Percentiles rank a stretch among this genome's conserved stretches.
These are phyloP conservation scores for Macrotis lagotis DNA, from an alignment of 2,113 vertebrate genomes.

Conservation along the genomic window DNA sequence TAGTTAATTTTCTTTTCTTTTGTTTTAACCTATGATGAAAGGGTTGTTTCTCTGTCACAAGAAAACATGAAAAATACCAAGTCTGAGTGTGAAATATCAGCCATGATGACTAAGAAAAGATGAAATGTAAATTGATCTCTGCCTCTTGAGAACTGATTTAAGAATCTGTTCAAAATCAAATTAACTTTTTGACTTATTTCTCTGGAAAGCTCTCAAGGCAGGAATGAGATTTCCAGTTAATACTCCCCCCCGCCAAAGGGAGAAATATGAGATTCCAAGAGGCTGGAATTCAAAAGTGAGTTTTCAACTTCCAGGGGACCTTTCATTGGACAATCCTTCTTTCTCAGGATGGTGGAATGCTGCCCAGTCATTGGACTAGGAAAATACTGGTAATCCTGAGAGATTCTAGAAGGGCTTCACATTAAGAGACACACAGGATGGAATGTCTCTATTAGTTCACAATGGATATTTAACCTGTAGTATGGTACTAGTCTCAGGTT, in stretches of 20 bases:
- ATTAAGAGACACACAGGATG: fast-evolving
- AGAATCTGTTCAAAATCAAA: constrained; percentile 60
- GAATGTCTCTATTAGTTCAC: fast-evolving
- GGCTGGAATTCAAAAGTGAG: fast-evolving
- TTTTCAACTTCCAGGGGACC: fast-evolving
- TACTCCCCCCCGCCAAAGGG: background rate
- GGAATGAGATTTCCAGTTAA: background rate
- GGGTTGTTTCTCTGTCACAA: background rate
- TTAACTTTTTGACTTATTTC: constrained; percentile 68
- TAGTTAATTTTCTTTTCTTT: background rate
- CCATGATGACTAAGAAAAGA: background rate
- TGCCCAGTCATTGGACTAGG: background rate
- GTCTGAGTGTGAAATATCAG: background rate
- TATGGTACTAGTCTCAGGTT: background rate
- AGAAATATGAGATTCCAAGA: background rate
- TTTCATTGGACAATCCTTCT: fast-evolving
- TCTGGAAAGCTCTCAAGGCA: constrained; percentile 27
- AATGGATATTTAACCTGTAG: background rate
- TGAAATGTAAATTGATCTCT: constrained; percentile 17
- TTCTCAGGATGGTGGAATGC: fast-evolving
- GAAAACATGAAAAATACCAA: background rate
- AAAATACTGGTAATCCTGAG: background rate
- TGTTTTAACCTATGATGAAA: background rate
- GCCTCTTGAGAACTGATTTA: constrained; percentile 40
- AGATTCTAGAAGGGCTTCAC: fast-evolving